Percentiles rank a stretch among this genome's conserved stretches.
Conservation (phyloP, 2,797 vertebrate genomes). For the Hafferia zeledoni region DNA sequence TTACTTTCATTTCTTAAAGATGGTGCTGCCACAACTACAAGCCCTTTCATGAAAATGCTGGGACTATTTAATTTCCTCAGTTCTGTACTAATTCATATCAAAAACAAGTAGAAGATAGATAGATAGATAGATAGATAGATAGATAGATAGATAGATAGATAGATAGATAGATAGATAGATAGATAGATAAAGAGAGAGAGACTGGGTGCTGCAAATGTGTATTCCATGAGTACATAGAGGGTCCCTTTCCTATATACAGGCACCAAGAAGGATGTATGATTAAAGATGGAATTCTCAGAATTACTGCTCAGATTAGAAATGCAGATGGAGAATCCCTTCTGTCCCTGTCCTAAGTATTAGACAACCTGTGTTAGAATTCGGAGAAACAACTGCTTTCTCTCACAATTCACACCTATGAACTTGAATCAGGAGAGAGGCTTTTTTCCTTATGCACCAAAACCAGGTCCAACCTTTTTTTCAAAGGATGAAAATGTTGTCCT, state of each 20-base stretch:
- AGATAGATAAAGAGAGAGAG: neutral
- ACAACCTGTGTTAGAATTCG: neutral
- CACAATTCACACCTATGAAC: neutral
- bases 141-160: neutral
- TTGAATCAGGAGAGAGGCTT: neutral
- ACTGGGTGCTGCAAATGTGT: neutral
- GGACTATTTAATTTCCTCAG: neutral
- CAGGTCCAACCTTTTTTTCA: neutral
- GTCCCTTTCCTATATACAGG: neutral
- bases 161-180: neutral
- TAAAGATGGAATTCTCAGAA: neutral
- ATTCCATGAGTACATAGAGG: neutral
- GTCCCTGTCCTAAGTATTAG: neutral
- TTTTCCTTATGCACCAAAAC: neutral
- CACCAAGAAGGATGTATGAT: neutral
- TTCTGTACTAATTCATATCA: accelerated
- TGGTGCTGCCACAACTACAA: no score
- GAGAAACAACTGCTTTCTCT: neutral
- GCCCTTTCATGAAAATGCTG: neutral
- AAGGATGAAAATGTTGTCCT: neutral
- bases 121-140: neutral
- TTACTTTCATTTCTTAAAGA: no score
- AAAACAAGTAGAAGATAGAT: neutral
- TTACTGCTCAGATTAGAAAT: neutral
- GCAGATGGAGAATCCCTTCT: neutral